These are phyloP conservation scores for Tetragonula clypearis DNA, from an alignment of 1,140 invertebrate genomes.

Conservation along the genomic window DNA sequence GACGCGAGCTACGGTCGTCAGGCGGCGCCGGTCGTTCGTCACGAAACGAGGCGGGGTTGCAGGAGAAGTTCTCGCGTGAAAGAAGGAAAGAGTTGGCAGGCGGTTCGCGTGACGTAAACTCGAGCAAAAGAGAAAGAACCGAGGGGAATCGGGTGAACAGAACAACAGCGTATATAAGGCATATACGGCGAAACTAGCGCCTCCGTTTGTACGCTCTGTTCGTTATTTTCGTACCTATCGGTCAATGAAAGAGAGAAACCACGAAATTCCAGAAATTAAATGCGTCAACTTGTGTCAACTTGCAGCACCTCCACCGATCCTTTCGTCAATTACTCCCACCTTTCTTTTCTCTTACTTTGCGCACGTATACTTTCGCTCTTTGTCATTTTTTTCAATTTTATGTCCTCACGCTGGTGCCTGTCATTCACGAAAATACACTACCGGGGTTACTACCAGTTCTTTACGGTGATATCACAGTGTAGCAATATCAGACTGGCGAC, in stretches of 20 bases:
- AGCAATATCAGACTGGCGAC: neutral
- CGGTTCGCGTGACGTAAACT: conserved; percentile 37
- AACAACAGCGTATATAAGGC: neutral
- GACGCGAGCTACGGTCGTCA: conserved; percentile 65
- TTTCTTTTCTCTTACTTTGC: conserved; percentile 3
- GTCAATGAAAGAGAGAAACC: conserved; percentile 9
- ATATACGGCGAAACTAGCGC: conserved; percentile 10
- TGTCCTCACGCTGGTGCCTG: neutral
- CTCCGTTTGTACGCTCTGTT: conserved; percentile 3
- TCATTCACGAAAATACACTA: neutral
- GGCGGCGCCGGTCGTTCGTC: conserved; percentile 64
- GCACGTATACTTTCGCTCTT: neutral
- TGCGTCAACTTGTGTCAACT: conserved; percentile 34
- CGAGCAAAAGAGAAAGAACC: conserved; percentile 40
- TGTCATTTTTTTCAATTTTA: neutral
- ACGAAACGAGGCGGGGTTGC: conserved; percentile 49
- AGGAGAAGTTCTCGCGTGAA: conserved; percentile 7
- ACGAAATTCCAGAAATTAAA: conserved; percentile 21
- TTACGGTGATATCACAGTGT: conserved; percentile 15
- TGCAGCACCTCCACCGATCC: neutral
- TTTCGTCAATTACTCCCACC: neutral
- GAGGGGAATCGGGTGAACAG: conserved; percentile 10
- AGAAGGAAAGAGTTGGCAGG: conserved; percentile 26
- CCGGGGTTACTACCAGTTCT: conserved; percentile 28
- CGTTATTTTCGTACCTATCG: conserved; percentile 12